Percentiles rank a stretch among this genome's conserved stretches.
Evolutionary conservation across 2,113 vertebrate genomes (phyloP).

Genomic region (Rousettus leschenaultii): DNA sequence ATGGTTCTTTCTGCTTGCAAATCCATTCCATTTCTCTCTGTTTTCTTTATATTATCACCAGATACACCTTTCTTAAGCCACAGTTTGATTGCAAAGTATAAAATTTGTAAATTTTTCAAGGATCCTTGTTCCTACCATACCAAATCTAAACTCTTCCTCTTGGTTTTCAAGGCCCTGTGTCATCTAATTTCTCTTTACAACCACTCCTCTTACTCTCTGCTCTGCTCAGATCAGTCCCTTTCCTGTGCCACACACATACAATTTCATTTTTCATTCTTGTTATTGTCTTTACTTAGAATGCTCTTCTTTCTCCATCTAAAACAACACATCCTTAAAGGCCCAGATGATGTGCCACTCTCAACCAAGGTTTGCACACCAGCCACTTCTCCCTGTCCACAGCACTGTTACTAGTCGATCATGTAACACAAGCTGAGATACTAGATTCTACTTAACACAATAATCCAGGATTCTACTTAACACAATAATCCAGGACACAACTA

Average conservation of each 20-base stretch:
- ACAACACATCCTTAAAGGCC: background rate
- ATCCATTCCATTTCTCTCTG: background rate
- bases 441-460: too few relatives aligned
- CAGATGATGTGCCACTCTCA: background rate
- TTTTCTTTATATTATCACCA: background rate
- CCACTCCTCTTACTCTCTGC: background rate
- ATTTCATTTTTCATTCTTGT: background rate
- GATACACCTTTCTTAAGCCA: background rate
- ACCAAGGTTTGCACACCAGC: background rate
- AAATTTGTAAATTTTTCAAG: background rate
- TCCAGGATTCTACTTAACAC: background rate
- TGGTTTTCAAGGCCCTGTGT: background rate
- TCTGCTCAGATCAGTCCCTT: background rate
- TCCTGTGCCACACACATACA: background rate
- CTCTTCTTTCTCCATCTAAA: background rate
- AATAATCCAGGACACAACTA: background rate
- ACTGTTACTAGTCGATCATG: background rate
- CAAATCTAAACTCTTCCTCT: background rate
- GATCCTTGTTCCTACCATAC: background rate
- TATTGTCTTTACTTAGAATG: background rate
- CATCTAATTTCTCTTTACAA: background rate
- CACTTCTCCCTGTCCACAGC: background rate
- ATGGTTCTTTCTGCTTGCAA: background rate
- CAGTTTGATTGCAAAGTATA: background rate
- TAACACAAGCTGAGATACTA: background rate